Base-by-base conservation (phyloP, 2,888 invertebrate genomes). In the Drosophila demipolita region DNA sequence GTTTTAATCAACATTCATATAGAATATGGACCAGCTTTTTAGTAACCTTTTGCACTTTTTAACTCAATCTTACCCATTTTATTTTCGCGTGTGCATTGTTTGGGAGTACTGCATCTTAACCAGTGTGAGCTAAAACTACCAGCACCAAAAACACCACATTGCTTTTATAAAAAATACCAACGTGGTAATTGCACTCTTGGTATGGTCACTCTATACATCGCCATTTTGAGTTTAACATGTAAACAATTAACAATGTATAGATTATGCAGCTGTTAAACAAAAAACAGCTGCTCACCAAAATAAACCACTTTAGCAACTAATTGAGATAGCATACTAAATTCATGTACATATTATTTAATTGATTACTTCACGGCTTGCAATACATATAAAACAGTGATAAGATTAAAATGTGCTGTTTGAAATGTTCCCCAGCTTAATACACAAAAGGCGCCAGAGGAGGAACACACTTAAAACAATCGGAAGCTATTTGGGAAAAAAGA, bases 401-500 rank as follows among this genome's bases (percentile, higher is more conserved):
- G 66, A 71, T 66, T 63, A 55, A 71, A 72, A 69, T 75, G 83
- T 83, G 69, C 60, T 72, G 61, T 45, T 60, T 53, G 50, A n/a
- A 60, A 60, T 52, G 55, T 35, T 73, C 15, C 8, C 38, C 55
- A n/a, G 38, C 45, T 35, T 55, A 54, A 29, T 61, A 38, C 53
- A 35, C 42, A n/a, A 36, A 49, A 54, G 42, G 17, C 15, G 36
- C 12, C 40, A 32, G 45, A 12, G 48, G 52, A 20, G 15, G 7
- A 23, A 15, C 23, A 9, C 52, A 59, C 53, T 87, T 92, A 93
- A 81, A 93, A 93, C 75, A 92, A 87, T 74, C 93, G 92, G 88
- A 92, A 93, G 72, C 81, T 81, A 61, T 76, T 83, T 23, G 93
- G 93, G 82, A 92, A 92, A 58, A 91, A 87, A 42, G 92, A 86